Conservation (phyloP, 1,140 invertebrate species). For the Prorops nasuta region DNA sequence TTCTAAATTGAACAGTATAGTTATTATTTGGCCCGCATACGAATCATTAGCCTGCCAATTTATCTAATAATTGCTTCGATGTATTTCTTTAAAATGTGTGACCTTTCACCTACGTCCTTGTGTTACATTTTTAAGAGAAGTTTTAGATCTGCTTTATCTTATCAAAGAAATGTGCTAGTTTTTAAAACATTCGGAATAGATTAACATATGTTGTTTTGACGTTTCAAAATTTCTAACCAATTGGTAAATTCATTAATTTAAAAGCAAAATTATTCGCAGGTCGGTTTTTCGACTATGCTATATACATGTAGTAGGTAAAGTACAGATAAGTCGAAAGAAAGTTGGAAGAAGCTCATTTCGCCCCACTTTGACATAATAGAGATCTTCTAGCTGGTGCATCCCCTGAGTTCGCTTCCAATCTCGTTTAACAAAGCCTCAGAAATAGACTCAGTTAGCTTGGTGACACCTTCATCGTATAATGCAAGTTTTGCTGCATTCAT, state of each 20-base stretch:
- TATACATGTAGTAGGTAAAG: too few species aligned
- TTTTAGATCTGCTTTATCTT: neutral
- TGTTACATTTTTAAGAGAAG: too few species aligned
- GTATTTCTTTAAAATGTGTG: too few species aligned
- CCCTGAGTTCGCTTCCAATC: conserved; percentile 36
- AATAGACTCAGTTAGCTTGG: conserved; percentile 31
- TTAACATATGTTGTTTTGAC: neutral
- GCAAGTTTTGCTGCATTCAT: conserved; percentile 13
- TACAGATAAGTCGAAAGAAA: conserved; percentile 27
- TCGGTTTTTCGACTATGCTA: conserved; percentile 22
- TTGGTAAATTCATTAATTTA: neutral
- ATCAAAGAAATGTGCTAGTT: neutral
- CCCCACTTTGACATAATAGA: conserved; percentile 35
- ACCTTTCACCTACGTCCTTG: too few species aligned
- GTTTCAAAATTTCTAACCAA: neutral
- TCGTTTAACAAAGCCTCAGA: conserved; percentile 34
- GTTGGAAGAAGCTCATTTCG: conserved; percentile 37
- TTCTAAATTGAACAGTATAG: neutral
- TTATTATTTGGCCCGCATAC: too few species aligned
- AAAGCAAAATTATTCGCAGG: conserved; percentile 26
- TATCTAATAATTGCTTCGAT: too few species aligned
- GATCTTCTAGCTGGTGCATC: conserved; percentile 32
- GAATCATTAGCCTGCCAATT: too few species aligned
- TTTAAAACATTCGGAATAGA: neutral
- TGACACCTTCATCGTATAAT: conserved; percentile 21